Percentiles rank a stretch among this genome's conserved stretches.
phyloP scores from a whole-genome alignment of 2,113 vertebrate genomes.

The Sprattus sprattus region DNA sequence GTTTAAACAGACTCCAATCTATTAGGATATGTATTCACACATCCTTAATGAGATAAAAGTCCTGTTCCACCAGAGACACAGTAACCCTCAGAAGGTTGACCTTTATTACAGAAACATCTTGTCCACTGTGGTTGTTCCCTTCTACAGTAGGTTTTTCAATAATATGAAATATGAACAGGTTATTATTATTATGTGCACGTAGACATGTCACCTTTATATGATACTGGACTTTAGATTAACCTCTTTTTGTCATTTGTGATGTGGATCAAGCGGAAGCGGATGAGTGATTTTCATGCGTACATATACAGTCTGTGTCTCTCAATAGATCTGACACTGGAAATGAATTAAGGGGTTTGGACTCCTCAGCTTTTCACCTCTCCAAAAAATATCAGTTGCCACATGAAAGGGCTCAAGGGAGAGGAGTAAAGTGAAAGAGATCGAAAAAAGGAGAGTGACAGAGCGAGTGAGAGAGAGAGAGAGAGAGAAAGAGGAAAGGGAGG shows the following conservation, averaged over 20 bases:
- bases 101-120: not conserved
- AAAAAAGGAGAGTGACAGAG: not conserved
- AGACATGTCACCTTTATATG: not conserved
- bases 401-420: not conserved
- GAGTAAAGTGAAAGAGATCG: constrained; percentile 50
- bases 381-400: constrained; percentile 57
- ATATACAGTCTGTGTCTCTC: not conserved
- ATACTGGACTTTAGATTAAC: not conserved
- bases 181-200: not conserved
- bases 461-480: not conserved
- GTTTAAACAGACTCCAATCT: not conserved
- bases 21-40: not conserved
- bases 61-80: not conserved
- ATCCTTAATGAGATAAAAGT: not conserved
- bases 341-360: constrained; percentile 48
- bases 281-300: not conserved
- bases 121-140: not conserved
- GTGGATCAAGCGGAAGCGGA: too few species aligned
- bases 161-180: not conserved
- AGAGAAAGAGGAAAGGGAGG: not conserved
- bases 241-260: not conserved
- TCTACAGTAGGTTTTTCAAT: not conserved
- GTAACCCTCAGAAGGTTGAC: not conserved
- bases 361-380: constrained; percentile 48
- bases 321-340: too few species aligned